Evolutionary conservation across 2,888 invertebrate genomes (phyloP).

Genomic region (Tromatobia lineatoria): DNA sequence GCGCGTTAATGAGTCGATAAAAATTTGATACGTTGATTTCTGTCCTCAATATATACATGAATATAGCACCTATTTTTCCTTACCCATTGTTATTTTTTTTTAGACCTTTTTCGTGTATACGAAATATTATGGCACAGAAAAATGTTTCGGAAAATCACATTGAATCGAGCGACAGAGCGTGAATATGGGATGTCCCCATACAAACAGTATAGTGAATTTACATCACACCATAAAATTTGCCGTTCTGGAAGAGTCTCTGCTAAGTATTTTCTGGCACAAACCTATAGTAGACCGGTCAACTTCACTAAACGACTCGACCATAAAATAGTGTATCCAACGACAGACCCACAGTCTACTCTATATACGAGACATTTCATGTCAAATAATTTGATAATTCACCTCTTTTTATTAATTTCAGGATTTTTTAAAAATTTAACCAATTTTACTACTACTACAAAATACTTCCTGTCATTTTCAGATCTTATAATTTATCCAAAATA

Average conservation of each 20-base stretch:
- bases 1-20: too few relatives aligned
- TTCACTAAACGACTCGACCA: conserved; percentile 11
- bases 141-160: conserved; percentile 36
- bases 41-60: too few relatives aligned
- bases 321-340: neutral
- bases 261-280: neutral
- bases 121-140: conserved; percentile 23
- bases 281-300: neutral
- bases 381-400: too few relatives aligned
- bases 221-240: conserved; percentile 36
- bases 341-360: neutral
- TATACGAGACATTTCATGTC: too few relatives aligned
- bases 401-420: too few relatives aligned
- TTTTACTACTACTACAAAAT: too few relatives aligned
- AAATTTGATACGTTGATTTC: too few relatives aligned
- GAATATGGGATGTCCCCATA: neutral
- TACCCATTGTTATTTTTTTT: neutral
- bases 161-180: conserved; percentile 36
- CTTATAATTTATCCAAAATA: too few relatives aligned
- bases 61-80: neutral
- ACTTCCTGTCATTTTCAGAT: too few relatives aligned
- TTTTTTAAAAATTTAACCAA: too few relatives aligned
- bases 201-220: neutral
- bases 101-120: conserved; percentile 2
- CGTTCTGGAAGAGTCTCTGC: neutral